Percentiles rank a stretch among this genome's conserved stretches.
phyloP scores from a whole-genome alignment of 2,888 invertebrate genomes.

The Blera fallax region DNA sequence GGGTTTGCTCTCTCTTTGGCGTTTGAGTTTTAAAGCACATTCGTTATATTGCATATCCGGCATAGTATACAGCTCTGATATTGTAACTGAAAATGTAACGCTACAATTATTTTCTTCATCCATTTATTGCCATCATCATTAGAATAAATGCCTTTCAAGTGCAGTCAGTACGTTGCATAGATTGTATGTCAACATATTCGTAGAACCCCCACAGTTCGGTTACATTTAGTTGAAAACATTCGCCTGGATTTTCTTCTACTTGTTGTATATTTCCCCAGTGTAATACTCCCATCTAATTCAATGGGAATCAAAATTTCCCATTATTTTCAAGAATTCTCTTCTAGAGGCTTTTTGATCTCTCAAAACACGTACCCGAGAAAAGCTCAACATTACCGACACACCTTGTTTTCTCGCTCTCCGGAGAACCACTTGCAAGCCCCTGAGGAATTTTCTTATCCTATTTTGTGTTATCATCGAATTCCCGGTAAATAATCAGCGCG shows the following conservation, averaged over 20 bases:
- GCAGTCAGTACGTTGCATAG: neutral
- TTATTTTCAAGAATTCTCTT: neutral
- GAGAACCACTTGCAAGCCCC: conserved; percentile 44
- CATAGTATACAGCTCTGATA: too few species aligned
- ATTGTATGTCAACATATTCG: neutral
- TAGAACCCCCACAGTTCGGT: neutral
- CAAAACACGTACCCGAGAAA: neutral
- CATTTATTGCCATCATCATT: too few species aligned
- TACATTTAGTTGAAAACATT: conserved; percentile 4
- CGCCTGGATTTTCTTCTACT: neutral
- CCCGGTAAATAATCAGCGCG: conserved; percentile 50
- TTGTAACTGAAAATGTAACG: too few species aligned
- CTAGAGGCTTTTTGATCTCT: neutral
- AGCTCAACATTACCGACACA: conserved; percentile 48
- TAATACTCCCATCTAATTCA: neutral
- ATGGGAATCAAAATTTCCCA: neutral
- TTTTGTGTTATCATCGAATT: conserved; percentile 47
- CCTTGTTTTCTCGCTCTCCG: conserved; percentile 59
- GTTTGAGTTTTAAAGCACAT: too few species aligned
- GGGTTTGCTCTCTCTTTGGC: too few species aligned
- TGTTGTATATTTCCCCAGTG: neutral
- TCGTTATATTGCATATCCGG: too few species aligned
- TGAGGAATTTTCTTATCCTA: conserved; percentile 35
- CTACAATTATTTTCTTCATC: too few species aligned
- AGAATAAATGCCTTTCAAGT: too few species aligned